A percentile compares a stretch with the other conserved stretches of the same genome.
Conservation (phyloP, 2,113 vertebrate genomes). For the Seriola rivoliana region DNA sequence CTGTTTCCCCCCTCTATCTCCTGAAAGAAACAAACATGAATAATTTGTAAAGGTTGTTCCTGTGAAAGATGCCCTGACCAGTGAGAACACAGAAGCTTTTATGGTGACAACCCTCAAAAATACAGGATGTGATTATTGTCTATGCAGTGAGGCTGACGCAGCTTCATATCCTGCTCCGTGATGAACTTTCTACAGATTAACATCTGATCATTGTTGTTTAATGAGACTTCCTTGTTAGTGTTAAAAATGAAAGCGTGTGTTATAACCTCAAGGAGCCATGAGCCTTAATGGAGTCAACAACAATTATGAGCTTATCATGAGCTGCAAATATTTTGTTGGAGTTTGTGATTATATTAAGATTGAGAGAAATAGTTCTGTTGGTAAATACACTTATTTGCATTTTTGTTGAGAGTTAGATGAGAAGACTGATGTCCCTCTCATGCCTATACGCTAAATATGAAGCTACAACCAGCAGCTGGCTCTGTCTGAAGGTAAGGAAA, state of each 20-base stretch:
- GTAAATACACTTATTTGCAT: neutral
- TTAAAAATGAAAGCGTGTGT: conserved; percentile 29
- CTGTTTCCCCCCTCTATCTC: conserved; percentile 14
- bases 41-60: conserved; percentile 75
- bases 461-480: no score
- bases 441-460: no score
- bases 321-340: neutral
- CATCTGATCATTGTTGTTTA: conserved; percentile 39
- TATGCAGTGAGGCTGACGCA: neutral
- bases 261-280: conserved; percentile 9
- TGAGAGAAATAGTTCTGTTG: neutral
- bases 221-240: conserved; percentile 40
- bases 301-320: neutral
- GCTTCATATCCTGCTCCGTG: neutral
- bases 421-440: neutral
- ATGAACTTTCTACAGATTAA: conserved; percentile 34
- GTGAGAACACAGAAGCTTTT: conserved; percentile 66
- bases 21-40: conserved; percentile 73
- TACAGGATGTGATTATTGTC: conserved; percentile 22
- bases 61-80: conserved; percentile 65
- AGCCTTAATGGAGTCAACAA: conserved; percentile 32
- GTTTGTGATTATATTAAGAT: neutral
- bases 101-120: conserved; percentile 58
- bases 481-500: no score
- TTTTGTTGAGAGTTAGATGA: neutral